Evolutionary conservation across 2,888 invertebrate genomes (phyloP).

Genomic region (Callimorpha dominula): DNA sequence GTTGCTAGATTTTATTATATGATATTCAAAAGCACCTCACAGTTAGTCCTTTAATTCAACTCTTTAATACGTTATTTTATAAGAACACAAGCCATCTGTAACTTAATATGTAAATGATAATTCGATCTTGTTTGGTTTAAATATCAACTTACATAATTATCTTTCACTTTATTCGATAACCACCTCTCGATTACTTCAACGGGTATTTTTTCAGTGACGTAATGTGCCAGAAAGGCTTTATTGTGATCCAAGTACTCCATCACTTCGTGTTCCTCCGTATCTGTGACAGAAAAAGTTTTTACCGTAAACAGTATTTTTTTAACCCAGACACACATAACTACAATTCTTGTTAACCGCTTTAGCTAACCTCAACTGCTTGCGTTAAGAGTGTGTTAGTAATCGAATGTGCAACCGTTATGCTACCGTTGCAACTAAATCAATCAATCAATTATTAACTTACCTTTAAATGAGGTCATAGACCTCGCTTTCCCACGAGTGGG

Average conservation of each 20-base stretch:
- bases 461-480: slow-evolving; percentile 46
- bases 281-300: slow-evolving; percentile 26
- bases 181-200: slow-evolving; percentile 89
- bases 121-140: neutral
- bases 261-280: slow-evolving; percentile 65
- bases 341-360: too few species aligned
- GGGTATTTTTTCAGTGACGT: slow-evolving; percentile 88
- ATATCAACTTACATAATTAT: slow-evolving; percentile 47
- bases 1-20: too few species aligned
- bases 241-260: slow-evolving; percentile 86
- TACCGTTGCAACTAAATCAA: neutral
- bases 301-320: neutral
- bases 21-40: too few species aligned
- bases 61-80: too few species aligned
- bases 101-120: too few species aligned
- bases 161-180: slow-evolving; percentile 80
- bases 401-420: too few species aligned
- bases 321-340: too few species aligned
- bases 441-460: slow-evolving; percentile 24
- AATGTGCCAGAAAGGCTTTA: slow-evolving; percentile 89
- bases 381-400: too few species aligned
- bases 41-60: too few species aligned
- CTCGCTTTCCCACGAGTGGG: slow-evolving; percentile 27
- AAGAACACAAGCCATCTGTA: too few species aligned
- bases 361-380: too few species aligned